Percentiles rank a stretch among this genome's conserved stretches.
Evolutionary conservation across 1,140 invertebrate genomes (phyloP).

Genomic region (Calliopsis andreniformis): DNA sequence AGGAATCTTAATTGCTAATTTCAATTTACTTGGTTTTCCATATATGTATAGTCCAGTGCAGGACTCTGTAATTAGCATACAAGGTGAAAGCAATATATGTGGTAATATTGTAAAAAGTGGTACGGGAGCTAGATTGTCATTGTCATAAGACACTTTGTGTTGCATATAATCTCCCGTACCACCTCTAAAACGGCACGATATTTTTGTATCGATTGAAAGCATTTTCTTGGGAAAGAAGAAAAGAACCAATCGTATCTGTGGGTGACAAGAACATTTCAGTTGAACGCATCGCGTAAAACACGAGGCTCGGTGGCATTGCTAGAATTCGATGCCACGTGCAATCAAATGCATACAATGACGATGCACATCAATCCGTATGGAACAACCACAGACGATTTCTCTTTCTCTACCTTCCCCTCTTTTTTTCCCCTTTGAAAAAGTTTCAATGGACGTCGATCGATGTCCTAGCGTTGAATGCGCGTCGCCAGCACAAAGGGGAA

Average conservation of each 20-base stretch:
- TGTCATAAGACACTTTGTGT: no score
- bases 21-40: no score
- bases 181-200: background rate
- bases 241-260: constrained; percentile 13
- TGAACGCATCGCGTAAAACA: constrained; percentile 20
- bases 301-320: background rate
- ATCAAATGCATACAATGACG: constrained; percentile 30
- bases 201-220: background rate
- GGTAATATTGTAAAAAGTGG: no score
- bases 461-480: background rate
- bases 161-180: no score
- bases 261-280: constrained; percentile 15
- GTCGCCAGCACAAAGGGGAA: background rate
- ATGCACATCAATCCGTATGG: background rate
- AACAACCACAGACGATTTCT: constrained; percentile 7
- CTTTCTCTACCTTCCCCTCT: background rate
- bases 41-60: no score
- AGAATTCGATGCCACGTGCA: background rate
- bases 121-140: no score
- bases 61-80: no score
- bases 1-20: no score
- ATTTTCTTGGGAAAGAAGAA: background rate
- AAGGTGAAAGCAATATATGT: no score
- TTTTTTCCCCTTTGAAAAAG: background rate
- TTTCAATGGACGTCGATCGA: constrained; percentile 31